Base-by-base conservation (phyloP, 2,888 invertebrate genomes). In the Cryptocephalus moraei region DNA sequence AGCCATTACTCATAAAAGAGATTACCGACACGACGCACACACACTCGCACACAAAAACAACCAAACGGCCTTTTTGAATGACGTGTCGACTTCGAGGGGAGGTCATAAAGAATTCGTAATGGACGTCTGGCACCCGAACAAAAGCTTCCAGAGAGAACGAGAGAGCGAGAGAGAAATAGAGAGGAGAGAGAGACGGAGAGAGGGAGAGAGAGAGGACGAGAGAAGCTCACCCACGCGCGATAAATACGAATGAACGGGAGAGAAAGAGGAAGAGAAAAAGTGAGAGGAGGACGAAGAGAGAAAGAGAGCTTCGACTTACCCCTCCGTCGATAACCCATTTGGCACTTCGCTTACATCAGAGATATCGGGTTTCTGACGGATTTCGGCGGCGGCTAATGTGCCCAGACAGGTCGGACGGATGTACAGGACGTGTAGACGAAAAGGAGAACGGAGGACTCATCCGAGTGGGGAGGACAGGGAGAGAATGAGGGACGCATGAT, bases 101-200 rank as follows among this genome's bases (percentile, higher is more conserved):
- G 66, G 65, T 59, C 65, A 63, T 67, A 67, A 66, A 67, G 64
- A 65, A 66, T 66, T 64, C 61, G 66, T 66, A 67, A 67, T 67
- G 67, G 67, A 66, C 66, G 67, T 58, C 62, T 52, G 56, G 47
- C 44, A 33, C 45, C 44, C 45, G 31, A 43, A 44, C 33, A 48
- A 49, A 50, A 44, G 48, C 46, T 48, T 33, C 40, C 47, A 41
- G 47, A 49, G 49, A 34, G 47, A 47, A 13, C 33, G 43, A 42
- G 45, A 33, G 12, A 41, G 41, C 33, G 45, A 49, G 50, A 33
- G 48, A 47, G 13, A 34, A 44, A 45, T 45, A 33, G 14, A 41
- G 41, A 33, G 40, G 47, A 41, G 45, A 49, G 49, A 34, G 47
- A 46, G 31, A 36, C 33, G 31, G 47, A 14, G 31, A 36, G 12